A percentile compares a stretch with the other conserved stretches of the same genome.
Evolutionary conservation across 2,113 vertebrate species (phyloP).

Genomic region (Datnioides undecimradiatus): DNA sequence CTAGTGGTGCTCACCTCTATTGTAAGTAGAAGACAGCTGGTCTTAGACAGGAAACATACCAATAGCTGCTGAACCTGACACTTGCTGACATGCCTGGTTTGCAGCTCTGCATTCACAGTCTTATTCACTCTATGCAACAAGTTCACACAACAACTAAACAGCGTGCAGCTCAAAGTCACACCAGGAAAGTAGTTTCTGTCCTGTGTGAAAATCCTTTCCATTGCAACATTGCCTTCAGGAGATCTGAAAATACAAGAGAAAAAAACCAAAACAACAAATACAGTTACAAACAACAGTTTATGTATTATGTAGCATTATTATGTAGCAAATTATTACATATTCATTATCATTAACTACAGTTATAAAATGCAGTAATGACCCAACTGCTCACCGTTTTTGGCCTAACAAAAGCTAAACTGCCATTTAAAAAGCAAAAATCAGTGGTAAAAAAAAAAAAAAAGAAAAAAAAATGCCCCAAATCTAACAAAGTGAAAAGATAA

Average conservation of each 20-base stretch:
- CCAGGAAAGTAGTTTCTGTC: neutral
- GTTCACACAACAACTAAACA: neutral
- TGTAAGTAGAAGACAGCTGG: neutral
- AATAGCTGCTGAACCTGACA: constrained; percentile 1
- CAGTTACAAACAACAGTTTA: neutral
- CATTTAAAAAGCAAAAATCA: neutral
- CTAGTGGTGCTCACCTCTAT: constrained; percentile 40
- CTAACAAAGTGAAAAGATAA: neutral
- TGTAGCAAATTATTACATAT: neutral
- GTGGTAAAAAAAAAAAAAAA: neutral
- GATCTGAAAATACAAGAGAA: constrained; percentile 23
- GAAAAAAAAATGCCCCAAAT: neutral
- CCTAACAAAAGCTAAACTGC: neutral
- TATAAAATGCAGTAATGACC: neutral
- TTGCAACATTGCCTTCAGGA: neutral
- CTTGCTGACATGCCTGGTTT: constrained; percentile 7
- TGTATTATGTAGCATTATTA: neutral
- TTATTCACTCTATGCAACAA: constrained; percentile 13
- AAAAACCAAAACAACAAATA: too few relatives aligned
- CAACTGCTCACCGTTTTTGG: neutral
- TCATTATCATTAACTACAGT: too few relatives aligned
- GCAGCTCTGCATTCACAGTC: neutral
- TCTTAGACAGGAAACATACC: neutral
- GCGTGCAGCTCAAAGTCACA: neutral
- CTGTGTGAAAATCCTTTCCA: neutral